Percentiles rank a stretch among this genome's conserved stretches.
Conservation (phyloP, 1,140 invertebrate genomes). For the Lasaia peninsularis region DNA sequence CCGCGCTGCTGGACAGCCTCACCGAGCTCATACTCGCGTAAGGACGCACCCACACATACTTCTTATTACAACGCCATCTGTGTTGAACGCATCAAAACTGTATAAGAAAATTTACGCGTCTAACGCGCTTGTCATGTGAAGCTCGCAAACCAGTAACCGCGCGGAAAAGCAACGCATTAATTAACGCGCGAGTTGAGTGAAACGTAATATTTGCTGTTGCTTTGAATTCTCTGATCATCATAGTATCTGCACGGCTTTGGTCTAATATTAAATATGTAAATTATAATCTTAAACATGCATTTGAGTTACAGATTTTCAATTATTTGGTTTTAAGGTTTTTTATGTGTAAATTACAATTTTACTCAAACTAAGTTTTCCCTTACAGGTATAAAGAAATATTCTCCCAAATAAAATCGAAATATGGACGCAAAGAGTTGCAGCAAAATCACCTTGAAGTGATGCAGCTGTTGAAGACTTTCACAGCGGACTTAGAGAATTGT, state of each 20-base stretch:
- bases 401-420: constrained; percentile 28
- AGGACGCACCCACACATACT: constrained; percentile 28
- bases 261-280: too few relatives aligned
- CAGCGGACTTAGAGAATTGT: constrained; percentile 51
- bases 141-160: too few relatives aligned
- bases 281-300: too few relatives aligned
- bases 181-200: too few relatives aligned
- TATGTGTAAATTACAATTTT: too few relatives aligned
- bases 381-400: constrained; percentile 52
- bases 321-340: too few relatives aligned
- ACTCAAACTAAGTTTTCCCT: neutral
- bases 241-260: too few relatives aligned
- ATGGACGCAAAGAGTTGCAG: constrained; percentile 25
- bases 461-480: constrained; percentile 41
- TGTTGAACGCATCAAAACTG: neutral
- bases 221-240: too few relatives aligned
- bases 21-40: constrained; percentile 37
- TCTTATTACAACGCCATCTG: neutral
- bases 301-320: too few relatives aligned
- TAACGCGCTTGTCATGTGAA: too few relatives aligned
- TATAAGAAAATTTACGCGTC: neutral
- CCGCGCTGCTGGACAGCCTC: constrained; percentile 32
- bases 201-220: too few relatives aligned
- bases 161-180: too few relatives aligned
- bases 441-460: constrained; percentile 32